These are phyloP conservation scores for Diaperis boleti DNA, from an alignment of 2,888 invertebrate species.

Conservation along the genomic window DNA sequence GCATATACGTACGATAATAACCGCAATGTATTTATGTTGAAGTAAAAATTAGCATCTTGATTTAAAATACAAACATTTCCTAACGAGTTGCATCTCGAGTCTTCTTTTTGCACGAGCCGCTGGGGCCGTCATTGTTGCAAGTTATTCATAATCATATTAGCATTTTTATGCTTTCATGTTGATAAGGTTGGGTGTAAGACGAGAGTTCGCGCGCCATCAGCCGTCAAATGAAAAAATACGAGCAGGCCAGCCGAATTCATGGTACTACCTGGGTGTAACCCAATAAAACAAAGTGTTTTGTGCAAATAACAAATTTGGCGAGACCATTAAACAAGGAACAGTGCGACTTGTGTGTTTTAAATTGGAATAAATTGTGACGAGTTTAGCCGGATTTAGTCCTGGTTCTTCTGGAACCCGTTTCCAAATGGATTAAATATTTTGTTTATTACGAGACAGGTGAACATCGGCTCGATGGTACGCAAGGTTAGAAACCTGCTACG, in stretches of 20 bases:
- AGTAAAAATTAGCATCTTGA: slow-evolving; percentile 7
- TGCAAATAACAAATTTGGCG: slow-evolving; percentile 24
- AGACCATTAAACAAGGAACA: slow-evolving; percentile 6
- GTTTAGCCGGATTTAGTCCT: slow-evolving; percentile 19
- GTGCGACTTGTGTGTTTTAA: slow-evolving; percentile 21
- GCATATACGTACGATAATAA: slow-evolving; percentile 4
- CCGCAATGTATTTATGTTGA: neutral
- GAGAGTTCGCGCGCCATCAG: slow-evolving; percentile 12
- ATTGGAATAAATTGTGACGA: slow-evolving; percentile 14
- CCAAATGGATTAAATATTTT: slow-evolving; percentile 38
- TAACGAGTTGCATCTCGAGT: slow-evolving; percentile 3
- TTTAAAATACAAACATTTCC: slow-evolving; percentile 21
- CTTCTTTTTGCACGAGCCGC: neutral
- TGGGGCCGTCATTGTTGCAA: neutral
- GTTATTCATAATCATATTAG: slow-evolving; percentile 20
- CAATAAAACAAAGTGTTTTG: slow-evolving; percentile 31
- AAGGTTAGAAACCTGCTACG: slow-evolving; percentile 36
- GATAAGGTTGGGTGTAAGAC: slow-evolving; percentile 12
- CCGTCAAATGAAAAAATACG: slow-evolving; percentile 18
- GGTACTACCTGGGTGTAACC: slow-evolving; percentile 26
- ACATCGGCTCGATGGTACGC: slow-evolving; percentile 23
- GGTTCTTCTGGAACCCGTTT: slow-evolving; percentile 12
- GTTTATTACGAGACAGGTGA: slow-evolving; percentile 39
- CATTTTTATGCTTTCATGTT: slow-evolving; percentile 26
- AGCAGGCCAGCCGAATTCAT: slow-evolving; percentile 2